phyloP scores from a whole-genome alignment of 2,113 vertebrate species.

The Gambusia affinis region DNA sequence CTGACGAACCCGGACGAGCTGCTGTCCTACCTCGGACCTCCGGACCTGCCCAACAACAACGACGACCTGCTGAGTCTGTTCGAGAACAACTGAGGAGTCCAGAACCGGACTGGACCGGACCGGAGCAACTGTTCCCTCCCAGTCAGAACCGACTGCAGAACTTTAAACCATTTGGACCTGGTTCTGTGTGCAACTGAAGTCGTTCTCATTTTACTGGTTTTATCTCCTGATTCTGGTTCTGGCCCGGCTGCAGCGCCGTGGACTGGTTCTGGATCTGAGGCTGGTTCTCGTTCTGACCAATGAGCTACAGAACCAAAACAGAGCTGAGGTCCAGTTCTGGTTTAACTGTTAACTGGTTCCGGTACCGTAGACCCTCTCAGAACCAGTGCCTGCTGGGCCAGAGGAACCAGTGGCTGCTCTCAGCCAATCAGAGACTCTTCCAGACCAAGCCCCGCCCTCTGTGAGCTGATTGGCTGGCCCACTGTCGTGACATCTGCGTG shows the following conservation, averaged over 20 bases:
- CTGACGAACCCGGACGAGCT: slow-evolving; percentile 93
- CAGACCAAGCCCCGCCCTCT: neutral
- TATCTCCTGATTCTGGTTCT: slow-evolving; percentile 36
- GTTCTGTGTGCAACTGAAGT: slow-evolving; percentile 55
- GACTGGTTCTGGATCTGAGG: neutral
- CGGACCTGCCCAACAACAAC: slow-evolving; percentile 89
- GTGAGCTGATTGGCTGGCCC: neutral
- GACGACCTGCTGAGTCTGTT: slow-evolving; percentile 94
- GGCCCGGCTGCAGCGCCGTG: slow-evolving; percentile 13
- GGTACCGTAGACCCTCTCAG: neutral
- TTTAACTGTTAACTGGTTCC: too few relatives aligned
- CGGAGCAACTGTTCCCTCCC: slow-evolving; percentile 15
- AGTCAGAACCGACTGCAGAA: slow-evolving; percentile 13
- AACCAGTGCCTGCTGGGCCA: neutral
- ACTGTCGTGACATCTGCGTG: slow-evolving; percentile 32
- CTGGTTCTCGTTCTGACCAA: neutral
- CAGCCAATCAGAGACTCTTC: neutral
- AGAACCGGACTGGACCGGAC: neutral
- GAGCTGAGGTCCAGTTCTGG: neutral
- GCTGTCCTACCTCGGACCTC: slow-evolving; percentile 92
- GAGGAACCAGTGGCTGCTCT: neutral
- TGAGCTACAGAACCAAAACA: neutral
- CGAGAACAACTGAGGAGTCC: slow-evolving; percentile 86
- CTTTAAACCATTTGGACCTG: slow-evolving; percentile 49
- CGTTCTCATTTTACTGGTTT: slow-evolving; percentile 51